phyloP scores from a whole-genome alignment of 2,797 vertebrate species.

The Eulemur mongoz region DNA sequence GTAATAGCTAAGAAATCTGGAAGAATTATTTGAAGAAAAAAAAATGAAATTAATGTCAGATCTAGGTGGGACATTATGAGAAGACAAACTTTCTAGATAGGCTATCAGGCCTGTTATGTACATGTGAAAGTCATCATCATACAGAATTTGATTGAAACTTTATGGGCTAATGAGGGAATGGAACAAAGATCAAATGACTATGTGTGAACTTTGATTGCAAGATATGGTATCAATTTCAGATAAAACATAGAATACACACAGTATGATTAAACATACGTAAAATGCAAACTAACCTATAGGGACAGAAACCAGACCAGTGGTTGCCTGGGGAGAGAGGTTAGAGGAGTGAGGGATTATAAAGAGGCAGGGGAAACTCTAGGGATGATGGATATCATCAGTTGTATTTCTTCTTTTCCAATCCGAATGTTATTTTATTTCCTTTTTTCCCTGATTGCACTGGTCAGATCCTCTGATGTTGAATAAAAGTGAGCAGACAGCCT shows the following conservation, averaged over 20 bases:
- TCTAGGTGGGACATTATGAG: background rate
- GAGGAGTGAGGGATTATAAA: background rate
- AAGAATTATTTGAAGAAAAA: background rate
- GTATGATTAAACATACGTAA: background rate
- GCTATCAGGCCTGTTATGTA: background rate
- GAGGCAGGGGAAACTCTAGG: background rate
- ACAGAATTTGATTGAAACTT: background rate
- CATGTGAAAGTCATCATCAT: background rate
- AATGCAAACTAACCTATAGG: background rate
- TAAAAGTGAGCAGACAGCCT: background rate
- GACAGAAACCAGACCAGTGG: background rate
- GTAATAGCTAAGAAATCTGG: slow-evolving; percentile 14
- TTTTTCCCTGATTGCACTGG: slow-evolving; percentile 22
- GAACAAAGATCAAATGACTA: background rate
- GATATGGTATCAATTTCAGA: background rate
- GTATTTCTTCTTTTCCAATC: slow-evolving; percentile 16
- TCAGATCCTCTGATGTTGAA: background rate
- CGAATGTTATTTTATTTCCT: background rate
- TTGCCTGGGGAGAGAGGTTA: background rate
- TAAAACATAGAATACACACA: background rate
- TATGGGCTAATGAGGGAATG: background rate
- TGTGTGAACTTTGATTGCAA: slow-evolving; percentile 16
- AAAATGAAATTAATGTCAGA: background rate
- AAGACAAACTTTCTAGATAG: slow-evolving; percentile 13
- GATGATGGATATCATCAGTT: background rate